Evolutionary conservation across 2,113 vertebrate species (phyloP).

Genomic region (Gavia stellata): DNA sequence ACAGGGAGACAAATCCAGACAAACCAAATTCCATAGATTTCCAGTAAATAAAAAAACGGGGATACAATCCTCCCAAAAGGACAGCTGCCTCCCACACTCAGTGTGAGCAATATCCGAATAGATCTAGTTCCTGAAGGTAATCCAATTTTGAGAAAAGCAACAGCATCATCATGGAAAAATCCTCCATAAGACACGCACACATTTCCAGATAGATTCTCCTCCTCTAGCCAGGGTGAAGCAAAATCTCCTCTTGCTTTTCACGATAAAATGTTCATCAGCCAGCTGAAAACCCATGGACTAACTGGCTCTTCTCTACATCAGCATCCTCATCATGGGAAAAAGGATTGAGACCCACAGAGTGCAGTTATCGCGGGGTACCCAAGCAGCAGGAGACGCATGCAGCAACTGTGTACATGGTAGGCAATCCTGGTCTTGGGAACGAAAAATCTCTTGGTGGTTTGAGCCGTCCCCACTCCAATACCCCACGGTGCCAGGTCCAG

Average conservation of each 20-base stretch:
- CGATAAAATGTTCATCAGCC: neutral
- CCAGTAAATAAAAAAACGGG: neutral
- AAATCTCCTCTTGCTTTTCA: neutral
- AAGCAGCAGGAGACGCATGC: neutral
- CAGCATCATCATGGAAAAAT: neutral
- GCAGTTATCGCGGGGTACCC: rapidly evolving
- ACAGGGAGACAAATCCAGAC: neutral
- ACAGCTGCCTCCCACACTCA: neutral
- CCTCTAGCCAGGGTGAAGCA: neutral
- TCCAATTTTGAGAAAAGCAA: neutral
- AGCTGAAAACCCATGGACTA: neutral
- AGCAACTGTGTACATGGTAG: neutral
- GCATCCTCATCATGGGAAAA: neutral
- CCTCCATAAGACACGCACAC: neutral
- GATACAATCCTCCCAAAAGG: neutral
- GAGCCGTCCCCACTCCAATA: neutral
- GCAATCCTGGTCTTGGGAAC: neutral
- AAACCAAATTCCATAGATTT: neutral
- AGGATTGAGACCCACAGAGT: neutral
- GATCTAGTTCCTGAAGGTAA: neutral
- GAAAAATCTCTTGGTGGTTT: neutral
- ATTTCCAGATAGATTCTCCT: neutral
- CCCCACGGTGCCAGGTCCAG: neutral
- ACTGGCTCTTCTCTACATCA: neutral
- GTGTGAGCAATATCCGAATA: neutral